Evolutionary conservation across 2,888 invertebrate genomes (phyloP).

Genomic region (Mythimna impura): DNA sequence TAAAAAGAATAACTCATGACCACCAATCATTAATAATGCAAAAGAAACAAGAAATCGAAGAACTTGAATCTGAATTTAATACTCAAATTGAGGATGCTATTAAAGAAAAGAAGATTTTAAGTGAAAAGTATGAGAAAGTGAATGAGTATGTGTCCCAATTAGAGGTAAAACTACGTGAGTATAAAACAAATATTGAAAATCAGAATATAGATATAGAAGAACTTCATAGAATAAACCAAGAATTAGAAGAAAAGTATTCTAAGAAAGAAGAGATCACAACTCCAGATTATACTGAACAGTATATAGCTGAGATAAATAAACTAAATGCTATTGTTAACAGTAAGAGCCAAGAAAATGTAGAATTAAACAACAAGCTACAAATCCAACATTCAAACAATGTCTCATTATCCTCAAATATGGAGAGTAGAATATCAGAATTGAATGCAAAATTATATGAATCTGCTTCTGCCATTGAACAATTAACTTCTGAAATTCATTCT

Average conservation of each 20-base stretch:
- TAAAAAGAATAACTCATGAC: constrained; percentile 79
- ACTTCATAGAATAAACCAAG: constrained; percentile 78
- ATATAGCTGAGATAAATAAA: constrained; percentile 90
- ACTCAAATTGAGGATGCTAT: constrained; percentile 85
- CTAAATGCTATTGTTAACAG: constrained; percentile 87
- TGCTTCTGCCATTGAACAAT: constrained; percentile 67
- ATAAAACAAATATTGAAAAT: constrained; percentile 78
- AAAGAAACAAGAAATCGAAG: constrained; percentile 85
- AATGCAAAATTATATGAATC: constrained; percentile 74
- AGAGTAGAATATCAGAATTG: constrained; percentile 79
- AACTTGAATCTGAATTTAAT: constrained; percentile 85
- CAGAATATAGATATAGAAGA: constrained; percentile 80
- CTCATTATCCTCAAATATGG: constrained; percentile 71
- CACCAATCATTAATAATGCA: constrained; percentile 82
- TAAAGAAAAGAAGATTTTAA: constrained; percentile 86
- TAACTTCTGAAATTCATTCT: constrained; percentile 68
- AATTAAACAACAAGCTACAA: constrained; percentile 76
- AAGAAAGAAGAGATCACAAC: constrained; percentile 63
- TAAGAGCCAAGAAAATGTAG: constrained; percentile 87
- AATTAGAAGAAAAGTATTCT: constrained; percentile 73
- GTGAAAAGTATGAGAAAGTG: constrained; percentile 86
- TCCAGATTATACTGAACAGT: constrained; percentile 87
- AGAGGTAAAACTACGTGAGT: constrained; percentile 80
- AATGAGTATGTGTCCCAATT: constrained; percentile 86
- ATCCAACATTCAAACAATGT: constrained; percentile 72